These are phyloP conservation scores for Troides helena DNA, from an alignment of 2,888 invertebrate species.

Conservation along the genomic window DNA sequence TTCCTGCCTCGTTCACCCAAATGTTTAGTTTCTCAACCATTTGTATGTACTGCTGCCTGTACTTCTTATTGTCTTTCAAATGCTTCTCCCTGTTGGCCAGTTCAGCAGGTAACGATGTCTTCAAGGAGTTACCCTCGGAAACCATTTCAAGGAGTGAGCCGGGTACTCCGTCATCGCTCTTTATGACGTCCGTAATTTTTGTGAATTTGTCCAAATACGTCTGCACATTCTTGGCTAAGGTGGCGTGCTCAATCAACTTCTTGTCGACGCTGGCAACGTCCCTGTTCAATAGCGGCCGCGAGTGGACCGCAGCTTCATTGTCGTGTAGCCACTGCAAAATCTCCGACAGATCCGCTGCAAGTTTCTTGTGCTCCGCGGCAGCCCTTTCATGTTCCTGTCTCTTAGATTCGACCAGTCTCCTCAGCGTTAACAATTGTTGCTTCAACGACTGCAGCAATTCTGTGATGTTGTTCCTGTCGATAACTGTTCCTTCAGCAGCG, in stretches of 20 bases:
- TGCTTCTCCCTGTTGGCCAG: constrained; percentile 90
- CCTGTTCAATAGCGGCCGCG: constrained; percentile 89
- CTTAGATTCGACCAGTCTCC: constrained; percentile 91
- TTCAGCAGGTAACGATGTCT: constrained; percentile 89
- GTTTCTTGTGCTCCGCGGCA: constrained; percentile 92
- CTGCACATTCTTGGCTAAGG: constrained; percentile 84
- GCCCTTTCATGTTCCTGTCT: constrained; percentile 93
- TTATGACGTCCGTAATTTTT: constrained; percentile 85
- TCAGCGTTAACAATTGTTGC: constrained; percentile 88
- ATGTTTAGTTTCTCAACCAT: constrained; percentile 88
- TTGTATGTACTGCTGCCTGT: constrained; percentile 87
- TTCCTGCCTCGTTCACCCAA: constrained; percentile 92
- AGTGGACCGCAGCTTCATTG: constrained; percentile 90
- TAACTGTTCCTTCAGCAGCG: constrained; percentile 92
- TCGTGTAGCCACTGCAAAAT: constrained; percentile 91
- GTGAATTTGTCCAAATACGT: constrained; percentile 85
- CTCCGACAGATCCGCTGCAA: constrained; percentile 89
- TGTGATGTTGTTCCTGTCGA: constrained; percentile 92
- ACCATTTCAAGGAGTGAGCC: constrained; percentile 90
- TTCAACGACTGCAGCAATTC: constrained; percentile 93
- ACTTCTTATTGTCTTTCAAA: constrained; percentile 86
- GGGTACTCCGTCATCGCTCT: constrained; percentile 89
- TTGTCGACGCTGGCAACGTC: constrained; percentile 89
- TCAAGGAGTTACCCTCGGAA: constrained; percentile 89
- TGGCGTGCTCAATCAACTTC: constrained; percentile 88